Conservation (phyloP, 2,113 vertebrate species). For the Pterocles gutturalis region DNA sequence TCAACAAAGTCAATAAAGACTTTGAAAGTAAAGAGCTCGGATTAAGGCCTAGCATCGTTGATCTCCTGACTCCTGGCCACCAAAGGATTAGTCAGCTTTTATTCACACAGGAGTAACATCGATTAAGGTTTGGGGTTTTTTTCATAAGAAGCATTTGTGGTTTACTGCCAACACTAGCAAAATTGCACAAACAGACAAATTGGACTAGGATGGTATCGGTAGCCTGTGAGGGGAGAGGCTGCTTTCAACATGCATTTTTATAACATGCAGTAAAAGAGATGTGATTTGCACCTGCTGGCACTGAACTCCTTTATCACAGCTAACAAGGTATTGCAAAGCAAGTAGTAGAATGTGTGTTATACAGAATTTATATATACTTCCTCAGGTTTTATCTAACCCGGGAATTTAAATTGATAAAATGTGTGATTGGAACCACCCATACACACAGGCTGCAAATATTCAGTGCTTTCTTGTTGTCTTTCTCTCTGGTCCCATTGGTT, state of each 20-base stretch:
- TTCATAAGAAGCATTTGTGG: neutral
- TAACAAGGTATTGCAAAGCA: neutral
- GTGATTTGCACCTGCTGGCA: neutral
- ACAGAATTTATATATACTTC: neutral
- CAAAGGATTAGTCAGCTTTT: slow-evolving; percentile 8
- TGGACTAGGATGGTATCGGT: neutral
- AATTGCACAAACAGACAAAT: neutral
- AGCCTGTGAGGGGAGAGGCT: neutral
- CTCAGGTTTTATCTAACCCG: neutral
- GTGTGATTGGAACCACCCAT: neutral
- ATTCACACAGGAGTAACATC: neutral
- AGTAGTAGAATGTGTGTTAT: neutral
- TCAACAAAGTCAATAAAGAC: neutral
- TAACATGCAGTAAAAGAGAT: neutral
- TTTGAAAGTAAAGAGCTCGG: neutral
- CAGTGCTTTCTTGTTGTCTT: neutral
- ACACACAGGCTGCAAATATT: neutral
- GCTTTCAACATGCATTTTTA: neutral
- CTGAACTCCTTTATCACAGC: slow-evolving; percentile 3
- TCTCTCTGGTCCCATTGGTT: neutral
- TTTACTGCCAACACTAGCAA: neutral
- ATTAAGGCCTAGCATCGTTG: neutral
- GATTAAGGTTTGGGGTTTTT: neutral
- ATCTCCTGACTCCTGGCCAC: neutral
- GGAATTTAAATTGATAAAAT: neutral